phyloP scores from a whole-genome alignment of 2,797 vertebrate species.

The Cyprinodon diabolis region DNA sequence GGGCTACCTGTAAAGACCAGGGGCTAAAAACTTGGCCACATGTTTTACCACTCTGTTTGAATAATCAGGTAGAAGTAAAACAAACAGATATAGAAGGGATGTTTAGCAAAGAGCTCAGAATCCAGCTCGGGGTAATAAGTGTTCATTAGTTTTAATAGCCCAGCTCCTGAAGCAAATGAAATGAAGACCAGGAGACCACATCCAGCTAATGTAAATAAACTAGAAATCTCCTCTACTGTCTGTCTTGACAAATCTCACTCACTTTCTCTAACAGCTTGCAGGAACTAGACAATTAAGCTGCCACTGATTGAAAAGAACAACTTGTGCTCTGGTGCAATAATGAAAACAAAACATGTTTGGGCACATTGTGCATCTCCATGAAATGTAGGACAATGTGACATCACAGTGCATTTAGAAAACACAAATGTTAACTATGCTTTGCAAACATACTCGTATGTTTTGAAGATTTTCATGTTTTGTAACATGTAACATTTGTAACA shows the following conservation, averaged over 20 bases:
- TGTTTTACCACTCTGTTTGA: conserved; percentile 77
- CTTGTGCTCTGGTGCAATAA: conserved; percentile 29
- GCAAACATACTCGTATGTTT: background rate
- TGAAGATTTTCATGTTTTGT: background rate
- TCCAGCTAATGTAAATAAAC: conserved; percentile 73
- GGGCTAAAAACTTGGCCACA: conserved; percentile 60
- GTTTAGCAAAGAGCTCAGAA: conserved; percentile 70
- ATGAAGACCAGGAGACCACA: conserved; percentile 69
- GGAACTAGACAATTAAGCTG: conserved; percentile 16
- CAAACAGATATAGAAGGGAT: conserved; percentile 75
- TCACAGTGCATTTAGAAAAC: background rate
- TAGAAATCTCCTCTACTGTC: conserved; percentile 56
- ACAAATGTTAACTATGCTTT: background rate
- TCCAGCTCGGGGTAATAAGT: conserved; percentile 74
- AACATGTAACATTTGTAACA: background rate
- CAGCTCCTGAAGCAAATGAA: conserved; percentile 70
- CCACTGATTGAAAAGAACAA: conserved; percentile 26
- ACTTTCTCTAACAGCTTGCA: conserved; percentile 43
- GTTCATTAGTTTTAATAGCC: conserved; percentile 78
- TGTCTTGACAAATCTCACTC: conserved; percentile 39
- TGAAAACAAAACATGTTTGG: conserved; percentile 21
- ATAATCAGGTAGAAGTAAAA: conserved; percentile 79
- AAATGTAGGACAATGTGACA: background rate
- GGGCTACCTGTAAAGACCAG: conserved; percentile 72
- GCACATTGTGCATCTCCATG: background rate